Conservation (phyloP, 2,888 invertebrate genomes). For the Himalopsyche kuldschensis region DNA sequence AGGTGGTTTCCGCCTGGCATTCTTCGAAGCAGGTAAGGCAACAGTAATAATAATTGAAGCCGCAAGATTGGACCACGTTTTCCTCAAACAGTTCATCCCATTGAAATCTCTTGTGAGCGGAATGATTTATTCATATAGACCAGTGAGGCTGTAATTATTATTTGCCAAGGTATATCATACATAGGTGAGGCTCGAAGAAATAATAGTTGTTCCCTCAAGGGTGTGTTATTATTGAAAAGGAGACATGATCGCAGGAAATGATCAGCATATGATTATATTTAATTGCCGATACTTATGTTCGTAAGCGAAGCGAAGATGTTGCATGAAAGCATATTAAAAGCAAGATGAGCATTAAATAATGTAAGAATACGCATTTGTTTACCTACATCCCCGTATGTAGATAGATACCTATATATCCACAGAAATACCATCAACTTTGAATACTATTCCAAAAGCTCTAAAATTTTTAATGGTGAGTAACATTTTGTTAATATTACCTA, state of each 20-base stretch:
- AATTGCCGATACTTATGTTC: neutral
- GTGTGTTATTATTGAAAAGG: neutral
- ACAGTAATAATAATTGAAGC: neutral
- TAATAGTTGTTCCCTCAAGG: neutral
- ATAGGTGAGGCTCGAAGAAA: neutral
- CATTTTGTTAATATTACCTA: no score
- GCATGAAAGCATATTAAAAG: no score
- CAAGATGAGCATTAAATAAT: no score
- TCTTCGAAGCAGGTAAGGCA: slow-evolving; percentile 10
- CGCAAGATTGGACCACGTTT: slow-evolving; percentile 1
- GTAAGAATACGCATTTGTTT: no score
- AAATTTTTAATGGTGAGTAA: no score
- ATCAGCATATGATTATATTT: neutral
- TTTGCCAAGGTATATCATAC: neutral
- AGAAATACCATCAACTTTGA: no score
- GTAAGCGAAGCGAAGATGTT: neutral
- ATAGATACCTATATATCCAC: no score
- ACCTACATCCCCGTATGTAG: no score
- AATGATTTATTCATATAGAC: slow-evolving; percentile 34
- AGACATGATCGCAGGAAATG: neutral
- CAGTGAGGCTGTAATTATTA: neutral
- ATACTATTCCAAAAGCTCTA: no score
- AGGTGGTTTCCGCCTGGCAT: slow-evolving; percentile 32
- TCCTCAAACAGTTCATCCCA: slow-evolving; percentile 3
- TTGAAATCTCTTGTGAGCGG: neutral